These are phyloP conservation scores for Chiroxiphia lanceolata DNA, from an alignment of 2,797 vertebrate species.

Conservation along the genomic window DNA sequence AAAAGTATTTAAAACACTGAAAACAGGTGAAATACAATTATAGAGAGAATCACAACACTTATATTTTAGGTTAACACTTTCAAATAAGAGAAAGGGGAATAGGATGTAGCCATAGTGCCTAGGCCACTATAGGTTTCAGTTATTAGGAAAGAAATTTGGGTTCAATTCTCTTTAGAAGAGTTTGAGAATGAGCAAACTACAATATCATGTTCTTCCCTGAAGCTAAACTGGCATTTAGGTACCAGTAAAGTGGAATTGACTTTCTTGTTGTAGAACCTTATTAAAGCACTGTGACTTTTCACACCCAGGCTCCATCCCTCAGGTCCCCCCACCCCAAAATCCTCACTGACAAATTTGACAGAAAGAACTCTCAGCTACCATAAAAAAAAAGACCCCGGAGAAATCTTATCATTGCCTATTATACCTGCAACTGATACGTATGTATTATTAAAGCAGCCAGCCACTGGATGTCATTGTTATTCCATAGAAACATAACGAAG, in stretches of 20 bases:
- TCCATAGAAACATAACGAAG: conserved; percentile 1
- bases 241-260: background rate
- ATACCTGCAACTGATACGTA: background rate
- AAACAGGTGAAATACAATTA: background rate
- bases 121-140: background rate
- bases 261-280: background rate
- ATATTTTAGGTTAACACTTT: conserved; percentile 3
- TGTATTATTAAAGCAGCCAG: conserved; percentile 45
- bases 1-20: conserved; percentile 5
- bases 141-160: background rate
- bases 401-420: background rate
- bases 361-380: background rate
- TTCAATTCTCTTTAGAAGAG: conserved; percentile 26
- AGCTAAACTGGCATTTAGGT: conserved; percentile 9
- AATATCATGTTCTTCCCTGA: background rate
- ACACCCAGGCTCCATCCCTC: background rate
- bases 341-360: background rate
- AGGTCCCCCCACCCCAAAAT: background rate
- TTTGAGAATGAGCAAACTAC: conserved; percentile 21
- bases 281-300: background rate
- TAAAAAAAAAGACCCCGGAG: background rate
- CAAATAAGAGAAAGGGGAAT: background rate
- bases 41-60: background rate
- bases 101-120: background rate
- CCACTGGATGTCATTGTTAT: conserved; percentile 71